phyloP scores from a whole-genome alignment of 2,888 invertebrate genomes.

The Leucophenga maculata region DNA sequence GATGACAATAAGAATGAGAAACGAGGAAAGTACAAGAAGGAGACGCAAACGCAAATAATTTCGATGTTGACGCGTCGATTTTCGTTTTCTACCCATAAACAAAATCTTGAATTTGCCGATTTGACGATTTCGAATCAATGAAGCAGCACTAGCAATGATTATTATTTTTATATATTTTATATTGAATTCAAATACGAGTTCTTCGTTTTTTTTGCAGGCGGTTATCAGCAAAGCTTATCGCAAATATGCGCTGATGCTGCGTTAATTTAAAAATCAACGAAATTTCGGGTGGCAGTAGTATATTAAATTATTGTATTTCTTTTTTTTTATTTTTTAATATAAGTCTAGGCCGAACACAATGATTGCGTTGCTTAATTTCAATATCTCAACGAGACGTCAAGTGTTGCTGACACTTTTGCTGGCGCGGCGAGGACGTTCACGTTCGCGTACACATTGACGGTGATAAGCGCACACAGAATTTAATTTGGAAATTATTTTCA shows the following conservation, averaged over 20 bases:
- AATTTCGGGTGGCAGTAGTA: slow-evolving; percentile 1
- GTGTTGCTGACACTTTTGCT: slow-evolving; percentile 45
- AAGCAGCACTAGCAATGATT: not conserved
- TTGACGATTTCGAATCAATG: not conserved
- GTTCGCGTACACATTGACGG: slow-evolving; percentile 44
- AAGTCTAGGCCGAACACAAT: not conserved
- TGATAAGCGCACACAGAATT: slow-evolving; percentile 19
- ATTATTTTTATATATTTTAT: not conserved
- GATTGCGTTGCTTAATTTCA: slow-evolving; percentile 1
- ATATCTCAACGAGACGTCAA: slow-evolving; percentile 32
- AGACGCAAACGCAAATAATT: slow-evolving; percentile 72
- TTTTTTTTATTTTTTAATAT: not conserved
- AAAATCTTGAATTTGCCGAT: slow-evolving; percentile 41
- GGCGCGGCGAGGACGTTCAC: slow-evolving; percentile 43
- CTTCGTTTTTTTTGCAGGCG: not conserved
- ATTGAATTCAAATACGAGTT: not conserved
- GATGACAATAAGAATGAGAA: slow-evolving; percentile 57
- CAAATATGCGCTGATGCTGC: slow-evolving; percentile 12
- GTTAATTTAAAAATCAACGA: not conserved
- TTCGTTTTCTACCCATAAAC: slow-evolving; percentile 73
- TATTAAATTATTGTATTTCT: not conserved
- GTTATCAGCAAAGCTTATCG: slow-evolving; percentile 20
- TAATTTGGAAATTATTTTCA: slow-evolving; percentile 17
- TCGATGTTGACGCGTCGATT: slow-evolving; percentile 71
- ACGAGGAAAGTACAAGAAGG: slow-evolving; percentile 63